These are phyloP conservation scores for Tetropium fuscum DNA, from an alignment of 2,888 invertebrate species.

Conservation along the genomic window DNA sequence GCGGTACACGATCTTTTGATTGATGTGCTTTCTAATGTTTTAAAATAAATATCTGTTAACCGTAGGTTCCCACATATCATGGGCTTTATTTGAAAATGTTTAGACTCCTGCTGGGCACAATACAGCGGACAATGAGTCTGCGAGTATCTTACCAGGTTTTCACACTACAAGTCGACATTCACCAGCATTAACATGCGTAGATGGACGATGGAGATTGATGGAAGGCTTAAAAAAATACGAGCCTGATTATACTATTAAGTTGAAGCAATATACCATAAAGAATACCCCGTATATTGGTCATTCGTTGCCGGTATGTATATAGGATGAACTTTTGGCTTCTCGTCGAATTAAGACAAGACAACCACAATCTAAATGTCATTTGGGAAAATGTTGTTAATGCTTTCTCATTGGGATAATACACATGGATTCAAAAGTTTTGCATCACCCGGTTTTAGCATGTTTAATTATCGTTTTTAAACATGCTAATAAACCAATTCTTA, in stretches of 20 bases:
- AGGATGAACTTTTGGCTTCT: too few relatives aligned
- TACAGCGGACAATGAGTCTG: constrained; percentile 38
- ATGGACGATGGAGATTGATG: constrained; percentile 31
- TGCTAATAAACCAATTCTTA: too few relatives aligned
- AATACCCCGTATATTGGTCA: too few relatives aligned
- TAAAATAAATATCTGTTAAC: constrained; percentile 43
- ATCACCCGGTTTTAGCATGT: too few relatives aligned
- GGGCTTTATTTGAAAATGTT: constrained; percentile 35
- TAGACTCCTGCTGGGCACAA: constrained; percentile 36
- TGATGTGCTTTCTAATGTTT: constrained; percentile 43
- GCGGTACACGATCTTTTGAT: constrained; percentile 29
- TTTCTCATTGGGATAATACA: too few relatives aligned
- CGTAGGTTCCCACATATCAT: constrained; percentile 39
- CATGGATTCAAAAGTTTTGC: too few relatives aligned
- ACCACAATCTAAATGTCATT: too few relatives aligned
- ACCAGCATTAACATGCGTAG: constrained; percentile 23
- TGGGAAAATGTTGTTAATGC: too few relatives aligned
- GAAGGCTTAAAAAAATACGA: constrained; percentile 25
- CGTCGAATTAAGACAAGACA: too few relatives aligned
- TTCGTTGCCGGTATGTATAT: too few relatives aligned
- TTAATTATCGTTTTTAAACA: too few relatives aligned
- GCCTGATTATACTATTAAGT: constrained; percentile 27
- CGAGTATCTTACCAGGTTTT: constrained; percentile 29
- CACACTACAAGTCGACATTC: constrained; percentile 21
- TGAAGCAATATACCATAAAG: too few relatives aligned